A percentile compares a stretch with the other conserved stretches of the same genome.
These are phyloP conservation scores for Bruchidius siliquastri DNA, from an alignment of 2,888 invertebrate genomes.

Conservation along the genomic window DNA sequence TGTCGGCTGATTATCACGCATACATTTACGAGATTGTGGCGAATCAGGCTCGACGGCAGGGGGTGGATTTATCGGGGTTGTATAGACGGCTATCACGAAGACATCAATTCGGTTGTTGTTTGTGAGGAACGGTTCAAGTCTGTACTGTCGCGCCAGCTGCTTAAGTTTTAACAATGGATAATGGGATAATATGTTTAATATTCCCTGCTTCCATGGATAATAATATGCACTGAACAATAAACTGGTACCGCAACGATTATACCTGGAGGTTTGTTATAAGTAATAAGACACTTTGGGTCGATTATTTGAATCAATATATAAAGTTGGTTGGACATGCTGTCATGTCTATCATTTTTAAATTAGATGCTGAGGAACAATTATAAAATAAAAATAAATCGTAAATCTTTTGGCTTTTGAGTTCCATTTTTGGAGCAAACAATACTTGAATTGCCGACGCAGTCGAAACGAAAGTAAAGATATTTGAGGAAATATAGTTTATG, in stretches of 20 bases:
- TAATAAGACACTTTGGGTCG: no score
- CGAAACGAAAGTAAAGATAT: no score
- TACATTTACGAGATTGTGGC: not conserved
- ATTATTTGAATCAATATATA: no score
- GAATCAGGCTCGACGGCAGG: not conserved
- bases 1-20: not conserved
- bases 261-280: no score
- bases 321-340: no score
- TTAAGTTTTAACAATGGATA: not conserved
- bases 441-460: no score
- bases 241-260: not conserved
- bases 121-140: not conserved
- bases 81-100: not conserved
- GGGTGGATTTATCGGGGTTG: not conserved
- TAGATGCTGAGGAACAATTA: no score
- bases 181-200: not conserved
- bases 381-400: no score
- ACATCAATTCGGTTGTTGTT: not conserved
- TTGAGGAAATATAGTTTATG: no score
- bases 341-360: no score
- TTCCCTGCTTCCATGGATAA: not conserved
- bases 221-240: not conserved
- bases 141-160: not conserved
- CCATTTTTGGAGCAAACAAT: no score
- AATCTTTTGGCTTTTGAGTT: no score